Conservation (phyloP, 2,888 invertebrate species). For the Cephalotes varians region DNA sequence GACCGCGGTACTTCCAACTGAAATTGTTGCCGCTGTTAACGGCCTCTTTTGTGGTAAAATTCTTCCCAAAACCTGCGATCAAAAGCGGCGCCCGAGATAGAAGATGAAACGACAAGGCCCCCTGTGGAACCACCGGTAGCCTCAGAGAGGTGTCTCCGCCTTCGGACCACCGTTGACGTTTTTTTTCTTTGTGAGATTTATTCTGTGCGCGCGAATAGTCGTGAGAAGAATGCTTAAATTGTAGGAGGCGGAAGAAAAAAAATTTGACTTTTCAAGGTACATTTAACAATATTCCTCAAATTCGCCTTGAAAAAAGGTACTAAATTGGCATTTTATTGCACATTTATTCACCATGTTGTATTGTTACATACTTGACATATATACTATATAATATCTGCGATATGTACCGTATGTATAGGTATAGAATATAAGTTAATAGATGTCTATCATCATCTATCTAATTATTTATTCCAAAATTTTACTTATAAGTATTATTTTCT, state of each 20-base stretch:
- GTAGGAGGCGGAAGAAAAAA: constrained; percentile 2
- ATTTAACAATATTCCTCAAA: background rate
- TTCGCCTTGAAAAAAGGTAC: background rate
- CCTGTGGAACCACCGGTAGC: constrained; percentile 82
- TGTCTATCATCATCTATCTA: background rate
- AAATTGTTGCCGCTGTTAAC: constrained; percentile 59
- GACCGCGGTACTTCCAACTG: constrained; percentile 34
- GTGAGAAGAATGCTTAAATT: constrained; percentile 24
- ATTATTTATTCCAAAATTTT: background rate
- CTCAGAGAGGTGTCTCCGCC: constrained; percentile 78
- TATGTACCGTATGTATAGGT: background rate
- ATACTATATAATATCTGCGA: background rate
- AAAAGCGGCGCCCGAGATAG: constrained; percentile 54
- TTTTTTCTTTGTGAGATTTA: constrained; percentile 77
- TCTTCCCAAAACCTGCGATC: constrained; percentile 67
- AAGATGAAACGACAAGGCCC: constrained; percentile 73
- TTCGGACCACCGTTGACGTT: constrained; percentile 83
- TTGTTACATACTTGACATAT: background rate
- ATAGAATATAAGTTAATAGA: background rate
- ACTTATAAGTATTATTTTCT: background rate
- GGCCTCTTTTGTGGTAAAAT: constrained; percentile 67
- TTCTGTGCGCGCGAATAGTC: constrained; percentile 65
- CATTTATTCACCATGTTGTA: background rate
- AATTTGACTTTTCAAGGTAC: constrained; percentile 17
- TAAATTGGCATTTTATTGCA: background rate